Conservation (phyloP, 2,888 invertebrate genomes). For the Cosmopolites sordidus region DNA sequence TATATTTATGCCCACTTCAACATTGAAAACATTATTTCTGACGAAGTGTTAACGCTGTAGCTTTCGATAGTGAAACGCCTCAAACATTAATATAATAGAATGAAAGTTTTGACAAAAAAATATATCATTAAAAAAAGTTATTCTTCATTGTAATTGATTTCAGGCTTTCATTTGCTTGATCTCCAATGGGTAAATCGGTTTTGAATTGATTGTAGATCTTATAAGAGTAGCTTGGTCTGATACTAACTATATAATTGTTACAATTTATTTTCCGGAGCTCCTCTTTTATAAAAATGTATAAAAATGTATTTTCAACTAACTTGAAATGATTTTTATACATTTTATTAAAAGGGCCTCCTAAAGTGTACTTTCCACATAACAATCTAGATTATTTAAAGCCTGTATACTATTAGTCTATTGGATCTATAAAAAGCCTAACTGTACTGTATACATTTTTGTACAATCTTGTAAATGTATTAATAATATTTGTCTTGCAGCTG, state of each 20-base stretch:
- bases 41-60: no score
- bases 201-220: conserved; percentile 7
- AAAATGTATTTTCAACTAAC: conserved; percentile 12
- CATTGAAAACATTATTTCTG: no score
- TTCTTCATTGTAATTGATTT: no score
- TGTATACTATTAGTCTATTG: conserved; percentile 13
- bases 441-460: conserved; percentile 45
- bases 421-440: conserved; percentile 36
- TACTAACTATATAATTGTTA: conserved; percentile 15
- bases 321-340: no score
- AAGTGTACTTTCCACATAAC: conserved; percentile 34
- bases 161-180: conserved; percentile 9
- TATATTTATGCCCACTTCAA: no score
- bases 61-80: no score
- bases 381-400: conserved; percentile 27
- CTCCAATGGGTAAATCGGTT: conserved; percentile 14
- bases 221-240: conserved; percentile 15
- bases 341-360: no score
- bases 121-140: no score
- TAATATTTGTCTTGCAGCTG: conserved; percentile 32
- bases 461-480: conserved; percentile 31
- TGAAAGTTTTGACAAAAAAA: no score
- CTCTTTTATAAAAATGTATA: no score
- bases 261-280: conserved; percentile 21
- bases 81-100: no score